Conservation (phyloP, 1,140 invertebrate species). For the Drosophila truncata region DNA sequence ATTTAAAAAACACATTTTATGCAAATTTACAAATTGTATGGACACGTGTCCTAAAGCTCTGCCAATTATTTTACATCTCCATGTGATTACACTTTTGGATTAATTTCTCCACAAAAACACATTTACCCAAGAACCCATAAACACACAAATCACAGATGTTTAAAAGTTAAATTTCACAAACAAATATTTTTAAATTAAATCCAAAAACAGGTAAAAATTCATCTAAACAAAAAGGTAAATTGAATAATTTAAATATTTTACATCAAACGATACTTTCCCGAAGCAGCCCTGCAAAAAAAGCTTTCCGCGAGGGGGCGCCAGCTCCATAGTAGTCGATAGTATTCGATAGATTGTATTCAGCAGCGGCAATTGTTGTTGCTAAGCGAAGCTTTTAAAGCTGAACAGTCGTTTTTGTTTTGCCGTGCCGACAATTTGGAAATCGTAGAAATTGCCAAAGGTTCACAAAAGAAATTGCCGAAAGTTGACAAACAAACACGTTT, state of each 20-base stretch:
- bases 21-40: not conserved
- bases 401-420: slow-evolving; percentile 27
- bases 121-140: not conserved
- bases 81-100: not conserved
- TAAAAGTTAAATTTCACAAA: not conserved
- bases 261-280: not conserved
- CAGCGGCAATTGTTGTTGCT: slow-evolving; percentile 12
- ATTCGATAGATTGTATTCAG: not conserved
- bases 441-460: slow-evolving; percentile 32
- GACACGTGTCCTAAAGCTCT: slow-evolving; percentile 16
- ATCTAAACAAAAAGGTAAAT: not conserved
- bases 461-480: slow-evolving; percentile 35
- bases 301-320: not conserved
- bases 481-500: slow-evolving; percentile 54
- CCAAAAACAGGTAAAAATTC: not conserved
- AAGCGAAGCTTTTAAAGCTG: slow-evolving; percentile 4
- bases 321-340: not conserved
- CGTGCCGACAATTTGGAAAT: slow-evolving; percentile 7
- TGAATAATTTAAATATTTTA: not conserved
- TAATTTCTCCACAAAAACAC: not conserved
- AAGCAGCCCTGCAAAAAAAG: not conserved
- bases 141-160: not conserved
- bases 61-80: not conserved
- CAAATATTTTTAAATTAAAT: too few relatives aligned
- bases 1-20: not conserved